Evolutionary conservation across 2,113 vertebrate genomes (phyloP), one percentile per base, ranked within the genome.

Genomic region (Ardeotis arabs): DNA sequence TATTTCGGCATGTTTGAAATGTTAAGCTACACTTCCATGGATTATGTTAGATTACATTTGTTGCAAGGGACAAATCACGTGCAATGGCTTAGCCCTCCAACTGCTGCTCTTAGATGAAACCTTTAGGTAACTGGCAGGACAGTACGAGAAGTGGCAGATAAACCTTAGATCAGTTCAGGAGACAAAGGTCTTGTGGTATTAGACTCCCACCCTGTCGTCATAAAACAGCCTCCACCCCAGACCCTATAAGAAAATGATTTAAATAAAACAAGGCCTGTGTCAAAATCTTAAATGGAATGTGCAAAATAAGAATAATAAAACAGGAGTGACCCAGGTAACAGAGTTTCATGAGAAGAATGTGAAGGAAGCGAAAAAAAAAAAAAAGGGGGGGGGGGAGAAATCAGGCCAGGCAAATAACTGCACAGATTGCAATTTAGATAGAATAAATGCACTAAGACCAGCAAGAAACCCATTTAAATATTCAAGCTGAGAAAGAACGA

Each of bases 381-480:
- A 10, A 20, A 55, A 21, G 14, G 28, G 41, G 12, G 22, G 31
- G 12, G 67, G 22, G 21, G 63, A 67, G 2, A 74, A 76, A 44
- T 41, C 33, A 85, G 41, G 24, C 49, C 49, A 41, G 63, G 63
- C 41, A 91, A 95, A 93, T 66, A 33, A 62, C 59, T 84, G 25
- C 70, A 85, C n/a, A 70, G 63, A 86, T 93, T 95, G 64, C 59
- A 93, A 67, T 95, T 94, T 80, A 93, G 59, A 53, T 92, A 86
- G 60, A 90, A 88, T 77, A 74, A 74, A 86, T 88, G 50, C 60
- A 75, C 60, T 84, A 93, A 74, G 75, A 45, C 67, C 55, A 92
- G 79, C 41, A 94, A 96, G 76, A 81, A 95, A 58, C 5, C 12
- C 33, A n/a, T 94, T 95, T 89, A 77, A 89, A 94, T 96, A 94